Conservation (phyloP, 1,140 invertebrate species). For the Holcopasites calliopsidis region DNA sequence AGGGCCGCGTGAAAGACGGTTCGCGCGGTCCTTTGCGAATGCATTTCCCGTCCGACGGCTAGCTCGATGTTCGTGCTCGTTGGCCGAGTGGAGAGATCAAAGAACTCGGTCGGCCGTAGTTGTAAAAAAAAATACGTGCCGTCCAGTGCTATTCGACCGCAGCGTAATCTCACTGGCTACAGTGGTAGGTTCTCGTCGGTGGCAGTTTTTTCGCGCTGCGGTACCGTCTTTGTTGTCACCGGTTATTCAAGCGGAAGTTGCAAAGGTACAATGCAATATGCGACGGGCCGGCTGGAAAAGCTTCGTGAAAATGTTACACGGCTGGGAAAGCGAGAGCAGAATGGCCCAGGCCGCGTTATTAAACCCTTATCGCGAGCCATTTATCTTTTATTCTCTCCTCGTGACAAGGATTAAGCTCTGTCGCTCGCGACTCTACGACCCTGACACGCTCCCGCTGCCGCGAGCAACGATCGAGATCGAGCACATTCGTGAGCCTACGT, state of each 20-base stretch:
- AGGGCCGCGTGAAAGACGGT: too few species aligned
- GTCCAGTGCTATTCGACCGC: neutral
- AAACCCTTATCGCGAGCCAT: constrained; percentile 52
- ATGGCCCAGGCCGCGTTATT: constrained; percentile 46
- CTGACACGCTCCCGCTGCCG: neutral
- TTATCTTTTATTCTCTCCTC: constrained; percentile 35
- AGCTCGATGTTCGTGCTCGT: too few species aligned
- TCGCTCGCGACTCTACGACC: neutral
- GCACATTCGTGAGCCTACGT: neutral
- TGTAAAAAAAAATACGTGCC: too few species aligned
- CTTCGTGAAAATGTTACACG: constrained; percentile 48
- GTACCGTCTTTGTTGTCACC: neutral
- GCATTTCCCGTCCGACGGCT: too few species aligned
- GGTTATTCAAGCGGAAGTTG: constrained; percentile 1
- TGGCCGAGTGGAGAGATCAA: too few species aligned
- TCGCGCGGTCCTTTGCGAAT: too few species aligned
- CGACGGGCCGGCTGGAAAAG: constrained; percentile 37
- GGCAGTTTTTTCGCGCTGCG: neutral
- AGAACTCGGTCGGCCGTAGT: too few species aligned
- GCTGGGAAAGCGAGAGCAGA: constrained; percentile 29
- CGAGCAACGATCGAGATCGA: neutral
- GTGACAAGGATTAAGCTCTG: constrained; percentile 34
- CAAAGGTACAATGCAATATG: constrained; percentile 20
- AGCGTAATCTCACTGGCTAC: constrained; percentile 14
- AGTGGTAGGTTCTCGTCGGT: neutral